phyloP scores from a whole-genome alignment of 2,113 vertebrate genomes.

The Mystacornis crossleyi region DNA sequence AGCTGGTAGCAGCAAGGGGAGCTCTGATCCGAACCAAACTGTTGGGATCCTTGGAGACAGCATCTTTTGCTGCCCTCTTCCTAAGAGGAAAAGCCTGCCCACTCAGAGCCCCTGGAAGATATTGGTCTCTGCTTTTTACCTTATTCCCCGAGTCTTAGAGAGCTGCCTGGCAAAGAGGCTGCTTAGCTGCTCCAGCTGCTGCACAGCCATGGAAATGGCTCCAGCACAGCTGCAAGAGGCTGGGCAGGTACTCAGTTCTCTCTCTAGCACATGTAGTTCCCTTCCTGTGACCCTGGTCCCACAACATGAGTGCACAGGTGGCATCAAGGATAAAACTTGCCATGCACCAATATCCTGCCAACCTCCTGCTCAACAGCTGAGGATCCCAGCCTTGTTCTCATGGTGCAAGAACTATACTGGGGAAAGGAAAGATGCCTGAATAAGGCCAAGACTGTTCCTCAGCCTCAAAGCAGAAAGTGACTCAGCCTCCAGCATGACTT shows the following conservation, averaged over 20 bases:
- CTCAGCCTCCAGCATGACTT: background rate
- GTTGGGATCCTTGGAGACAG: background rate
- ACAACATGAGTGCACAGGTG: background rate
- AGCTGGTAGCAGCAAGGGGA: background rate
- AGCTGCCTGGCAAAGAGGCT: background rate
- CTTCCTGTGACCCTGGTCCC: background rate
- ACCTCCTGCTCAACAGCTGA: background rate
- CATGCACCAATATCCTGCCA: background rate
- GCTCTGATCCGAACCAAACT: background rate
- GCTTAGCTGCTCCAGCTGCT: background rate
- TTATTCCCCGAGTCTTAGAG: background rate
- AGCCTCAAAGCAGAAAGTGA: background rate
- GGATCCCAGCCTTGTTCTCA: background rate
- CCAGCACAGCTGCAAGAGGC: background rate
- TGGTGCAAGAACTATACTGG: background rate
- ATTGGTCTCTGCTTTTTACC: background rate
- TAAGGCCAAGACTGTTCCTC: background rate
- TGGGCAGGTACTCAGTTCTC: background rate
- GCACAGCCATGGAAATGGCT: background rate
- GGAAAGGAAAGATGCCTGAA: background rate
- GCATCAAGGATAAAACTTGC: background rate
- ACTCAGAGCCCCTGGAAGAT: background rate
- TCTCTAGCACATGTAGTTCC: background rate
- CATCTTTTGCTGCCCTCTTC: background rate
- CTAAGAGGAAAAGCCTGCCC: background rate